A percentile compares a stretch with the other conserved stretches of the same genome.
Conservation (phyloP, 2,797 vertebrate species). For the Arnoldichthys spilopterus region DNA sequence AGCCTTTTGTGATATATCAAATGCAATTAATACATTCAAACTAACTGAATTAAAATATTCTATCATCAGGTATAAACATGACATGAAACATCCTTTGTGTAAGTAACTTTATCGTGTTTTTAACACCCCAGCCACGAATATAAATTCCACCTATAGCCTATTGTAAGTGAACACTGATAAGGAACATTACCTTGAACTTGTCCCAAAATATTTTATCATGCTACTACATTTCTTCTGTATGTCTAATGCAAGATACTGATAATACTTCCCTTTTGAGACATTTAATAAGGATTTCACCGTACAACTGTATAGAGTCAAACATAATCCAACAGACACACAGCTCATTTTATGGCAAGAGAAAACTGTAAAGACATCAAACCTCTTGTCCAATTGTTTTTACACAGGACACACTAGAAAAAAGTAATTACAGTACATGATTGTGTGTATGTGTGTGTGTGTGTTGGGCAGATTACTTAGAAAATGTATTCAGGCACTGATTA, state of each 20-base stretch:
- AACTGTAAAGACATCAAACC: constrained; percentile 50
- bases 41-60: constrained; percentile 44
- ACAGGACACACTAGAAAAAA: constrained; percentile 53
- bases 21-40: constrained; percentile 51
- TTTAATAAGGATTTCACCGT: constrained; percentile 52
- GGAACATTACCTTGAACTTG: constrained; percentile 31
- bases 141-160: constrained; percentile 53
- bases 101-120: constrained; percentile 44
- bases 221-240: constrained; percentile 50
- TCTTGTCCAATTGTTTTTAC: constrained; percentile 37
- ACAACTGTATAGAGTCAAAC: constrained; percentile 57
- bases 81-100: constrained; percentile 54
- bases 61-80: constrained; percentile 58
- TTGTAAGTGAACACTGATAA: constrained; percentile 48
- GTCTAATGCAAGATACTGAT: constrained; percentile 52
- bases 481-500: constrained; percentile 46
- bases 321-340: constrained; percentile 48
- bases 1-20: constrained; percentile 48
- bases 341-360: constrained; percentile 52
- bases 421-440: constrained; percentile 60
- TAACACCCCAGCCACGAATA: constrained; percentile 50
- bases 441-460: constrained; percentile 31
- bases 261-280: constrained; percentile 50
- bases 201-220: constrained; percentile 45
- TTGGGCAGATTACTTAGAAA: constrained; percentile 50